A percentile compares a stretch with the other conserved stretches of the same genome.
phyloP scores from a whole-genome alignment of 2,797 vertebrate genomes.

The Anguilla obscura region DNA sequence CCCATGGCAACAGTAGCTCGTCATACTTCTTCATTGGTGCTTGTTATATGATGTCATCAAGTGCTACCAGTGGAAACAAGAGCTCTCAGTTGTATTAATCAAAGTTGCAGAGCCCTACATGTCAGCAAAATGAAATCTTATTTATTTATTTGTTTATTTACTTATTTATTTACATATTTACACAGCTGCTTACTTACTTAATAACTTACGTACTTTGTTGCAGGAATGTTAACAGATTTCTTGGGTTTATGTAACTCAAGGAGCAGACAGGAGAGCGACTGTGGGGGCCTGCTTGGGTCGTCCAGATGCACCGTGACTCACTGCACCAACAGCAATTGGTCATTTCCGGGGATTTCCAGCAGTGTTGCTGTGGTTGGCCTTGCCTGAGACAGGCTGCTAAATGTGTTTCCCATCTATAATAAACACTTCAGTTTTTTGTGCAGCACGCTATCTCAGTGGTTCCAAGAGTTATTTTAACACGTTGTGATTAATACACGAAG shows the following conservation, averaged over 20 bases:
- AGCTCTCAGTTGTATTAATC: neutral
- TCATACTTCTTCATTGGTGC: neutral
- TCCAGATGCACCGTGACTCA: conserved; percentile 31
- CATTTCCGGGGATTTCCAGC: conserved; percentile 32
- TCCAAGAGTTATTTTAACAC: conserved; percentile 5
- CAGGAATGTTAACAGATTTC: conserved; percentile 18
- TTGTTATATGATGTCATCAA: conserved; percentile 17
- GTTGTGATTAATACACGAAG: neutral
- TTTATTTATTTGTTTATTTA: neutral
- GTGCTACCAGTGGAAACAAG: conserved; percentile 16
- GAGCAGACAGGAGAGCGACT: neutral
- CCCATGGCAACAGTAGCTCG: conserved; percentile 15
- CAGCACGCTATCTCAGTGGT: conserved; percentile 8
- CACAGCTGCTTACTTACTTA: neutral
- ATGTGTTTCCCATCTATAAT: conserved; percentile 26
- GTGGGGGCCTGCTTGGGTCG: neutral
- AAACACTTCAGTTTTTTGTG: neutral
- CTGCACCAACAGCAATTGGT: conserved; percentile 19
- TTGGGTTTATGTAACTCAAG: conserved; percentile 6
- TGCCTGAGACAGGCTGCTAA: neutral
- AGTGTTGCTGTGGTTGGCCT: conserved; percentile 19
- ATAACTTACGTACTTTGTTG: neutral
- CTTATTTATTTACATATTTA: neutral
- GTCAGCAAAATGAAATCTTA: neutral
- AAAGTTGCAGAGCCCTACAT: neutral